These are phyloP conservation scores for Characodon lateralis DNA, from an alignment of 2,797 vertebrate species.

Conservation along the genomic window DNA sequence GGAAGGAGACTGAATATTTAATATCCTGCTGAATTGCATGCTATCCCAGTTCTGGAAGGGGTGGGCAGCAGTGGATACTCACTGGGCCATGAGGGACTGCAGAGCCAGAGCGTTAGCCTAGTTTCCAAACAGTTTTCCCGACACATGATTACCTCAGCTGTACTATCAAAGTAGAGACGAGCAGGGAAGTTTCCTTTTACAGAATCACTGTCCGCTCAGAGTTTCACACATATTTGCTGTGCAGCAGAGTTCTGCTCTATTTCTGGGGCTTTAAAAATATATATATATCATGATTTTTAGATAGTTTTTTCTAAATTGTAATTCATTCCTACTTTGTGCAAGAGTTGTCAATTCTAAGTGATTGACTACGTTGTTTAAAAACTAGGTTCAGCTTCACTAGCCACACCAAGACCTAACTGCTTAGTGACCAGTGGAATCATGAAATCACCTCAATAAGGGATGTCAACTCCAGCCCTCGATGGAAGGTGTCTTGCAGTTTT, in stretches of 20 bases:
- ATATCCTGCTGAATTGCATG: slow-evolving; percentile 57
- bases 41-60: slow-evolving; percentile 55
- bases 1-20: slow-evolving; percentile 68
- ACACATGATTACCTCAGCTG: slow-evolving; percentile 22
- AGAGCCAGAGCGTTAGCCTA: slow-evolving; percentile 48
- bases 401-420: no score
- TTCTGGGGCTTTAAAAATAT: not conserved
- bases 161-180: slow-evolving; percentile 33
- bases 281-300: slow-evolving; percentile 2
- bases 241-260: not conserved
- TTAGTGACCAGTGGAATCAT: no score
- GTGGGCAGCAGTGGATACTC: slow-evolving; percentile 39
- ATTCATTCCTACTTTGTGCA: not conserved
- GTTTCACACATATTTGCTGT: slow-evolving; percentile 7
- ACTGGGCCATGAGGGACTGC: slow-evolving; percentile 37
- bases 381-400: no score
- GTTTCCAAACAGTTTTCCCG: slow-evolving; percentile 51
- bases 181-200: slow-evolving; percentile 17
- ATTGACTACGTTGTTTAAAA: no score
- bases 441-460: no score
- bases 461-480: not conserved
- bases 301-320: not conserved
- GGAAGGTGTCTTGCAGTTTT: not conserved
- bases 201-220: slow-evolving; percentile 14
- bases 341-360: no score